Base-by-base conservation (phyloP, 2,888 invertebrate genomes). In the Drosophila lutescens region DNA sequence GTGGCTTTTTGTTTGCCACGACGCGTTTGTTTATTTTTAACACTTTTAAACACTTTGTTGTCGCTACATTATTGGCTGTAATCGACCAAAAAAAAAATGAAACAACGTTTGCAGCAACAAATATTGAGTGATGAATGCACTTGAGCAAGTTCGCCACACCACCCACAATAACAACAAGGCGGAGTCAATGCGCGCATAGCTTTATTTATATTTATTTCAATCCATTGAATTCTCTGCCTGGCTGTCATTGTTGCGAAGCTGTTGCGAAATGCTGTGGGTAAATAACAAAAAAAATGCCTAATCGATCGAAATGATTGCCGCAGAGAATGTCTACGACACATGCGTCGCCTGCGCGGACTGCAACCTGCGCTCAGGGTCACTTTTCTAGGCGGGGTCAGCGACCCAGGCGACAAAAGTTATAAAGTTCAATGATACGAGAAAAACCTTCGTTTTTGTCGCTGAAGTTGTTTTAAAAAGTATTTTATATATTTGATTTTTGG, bases 81-180 rank as follows among this genome's bases (percentile, higher is more conserved):
- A 36, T 58, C 26, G 17, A 58, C 13, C 32, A 47, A 13, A 32
- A 17, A 56, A 23, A n/a, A 34, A 36, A 30, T 30, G 30, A 15
- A 15, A 10, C 47, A 10, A 41, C 38, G 34, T 36, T 36, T 54
- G 26, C 36, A 41, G 26, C 20, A 65, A 46, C 17, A 34, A 15
- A 50, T 40, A 80, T 74, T 69, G 58, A 56, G 44, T 56, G 43
- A 54, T 46, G 17, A 17, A 46, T 53, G 53, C 79, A 84, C 86
- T 84, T 83, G 85, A 87, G 71, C 63, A 86, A 85, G 87, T 84
- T 78, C 79, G 79, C 34, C 54, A 43, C 50, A 34, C 26, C 57
- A 44, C 40, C 44, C 34, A 41, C 63, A 50, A 74, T 60, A 23
- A 13, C 36, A 23, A 20, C 30, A 36, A 55, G 15, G 60, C 34